Base-by-base conservation (phyloP, 2,113 vertebrate species). In the Spheniscus mendiculus region DNA sequence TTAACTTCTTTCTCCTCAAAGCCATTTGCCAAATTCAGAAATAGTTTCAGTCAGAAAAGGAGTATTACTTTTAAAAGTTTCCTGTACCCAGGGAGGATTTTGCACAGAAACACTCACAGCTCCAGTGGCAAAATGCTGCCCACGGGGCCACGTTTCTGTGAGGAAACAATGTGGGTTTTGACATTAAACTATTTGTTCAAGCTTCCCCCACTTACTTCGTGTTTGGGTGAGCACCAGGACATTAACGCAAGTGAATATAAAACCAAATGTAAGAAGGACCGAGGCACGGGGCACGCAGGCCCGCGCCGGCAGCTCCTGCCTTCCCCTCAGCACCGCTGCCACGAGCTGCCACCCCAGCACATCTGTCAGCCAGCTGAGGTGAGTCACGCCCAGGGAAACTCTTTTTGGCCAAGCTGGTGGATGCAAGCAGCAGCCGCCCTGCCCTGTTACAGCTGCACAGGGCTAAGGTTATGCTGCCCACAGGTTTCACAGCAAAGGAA, bases 231-330 rank as follows among this genome's bases (percentile, higher is more conserved):
- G 25, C 5, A 6, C 42, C 36, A 58, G 47, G 36, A 44, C 12
- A 4, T 0, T 5, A n/a, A 32, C 16, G 25, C 11, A 11, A 23
- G 67, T 1, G 12, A 59, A n/a, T 21, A 21, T 5, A 44, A 84
- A 63, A 1, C 16, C 25, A 15, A 1, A 2, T 0, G 14, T 22
- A 63, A 58, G n/a, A 30, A 53, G 47, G 30, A 74, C 19, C 0
- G 1, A 82, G 45, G 17, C 5, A 0, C 0, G 0, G 38, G 56
- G 32, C 4, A 1, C 0, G 3, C 45, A 12, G 55, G 40, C 15
- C 34, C 2, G 2, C 5, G 62, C 6, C 0, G 0, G 47, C 58
- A 5, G 50, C 58, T 50, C n/a, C 53, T 0, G 16, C 69, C 38
- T 62, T 32, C 63, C 63, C 29, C 34, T 82, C 49, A 50, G 49